Percentiles rank a stretch among this genome's conserved stretches.
Evolutionary conservation across 2,888 invertebrate genomes (phyloP).

Genomic region (Drosophila fungiperda): DNA sequence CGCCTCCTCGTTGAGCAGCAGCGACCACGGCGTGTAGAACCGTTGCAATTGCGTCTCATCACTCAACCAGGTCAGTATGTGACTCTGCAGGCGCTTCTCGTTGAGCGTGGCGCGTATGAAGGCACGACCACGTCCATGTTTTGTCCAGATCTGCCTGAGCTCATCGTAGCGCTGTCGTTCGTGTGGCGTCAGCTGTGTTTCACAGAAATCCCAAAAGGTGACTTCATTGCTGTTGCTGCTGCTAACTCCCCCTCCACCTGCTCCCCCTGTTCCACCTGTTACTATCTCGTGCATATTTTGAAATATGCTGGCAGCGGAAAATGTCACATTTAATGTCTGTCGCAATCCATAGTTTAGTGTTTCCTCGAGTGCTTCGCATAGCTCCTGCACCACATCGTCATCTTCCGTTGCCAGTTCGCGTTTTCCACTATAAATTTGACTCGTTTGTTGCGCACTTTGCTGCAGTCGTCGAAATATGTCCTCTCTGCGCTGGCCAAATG

Average conservation of each 20-base stretch:
- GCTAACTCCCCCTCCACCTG: conserved; percentile 6
- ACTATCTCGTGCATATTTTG: conserved; percentile 91
- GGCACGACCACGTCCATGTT: conserved; percentile 88
- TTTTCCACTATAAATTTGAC: conserved; percentile 93
- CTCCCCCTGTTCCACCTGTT: conserved; percentile 83
- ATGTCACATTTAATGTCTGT: conserved; percentile 85
- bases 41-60: conserved; percentile 88
- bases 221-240: conserved; percentile 72
- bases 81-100: conserved; percentile 94
- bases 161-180: conserved; percentile 94
- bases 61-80: conserved; percentile 91
- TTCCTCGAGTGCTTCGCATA: conserved; percentile 91
- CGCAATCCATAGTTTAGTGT: conserved; percentile 92
- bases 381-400: conserved; percentile 86
- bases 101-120: conserved; percentile 96
- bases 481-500: conserved; percentile 76
- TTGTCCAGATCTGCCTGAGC: conserved; percentile 89
- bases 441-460: conserved; percentile 86
- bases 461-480: conserved; percentile 82
- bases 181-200: conserved; percentile 93
- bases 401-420: conserved; percentile 96
- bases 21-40: conserved; percentile 94
- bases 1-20: conserved; percentile 92
- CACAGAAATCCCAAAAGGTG: conserved; percentile 92
- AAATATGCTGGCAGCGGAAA: conserved; percentile 81